Conservation (phyloP, 2,113 vertebrate genomes). For the Glaucomys volans region DNA sequence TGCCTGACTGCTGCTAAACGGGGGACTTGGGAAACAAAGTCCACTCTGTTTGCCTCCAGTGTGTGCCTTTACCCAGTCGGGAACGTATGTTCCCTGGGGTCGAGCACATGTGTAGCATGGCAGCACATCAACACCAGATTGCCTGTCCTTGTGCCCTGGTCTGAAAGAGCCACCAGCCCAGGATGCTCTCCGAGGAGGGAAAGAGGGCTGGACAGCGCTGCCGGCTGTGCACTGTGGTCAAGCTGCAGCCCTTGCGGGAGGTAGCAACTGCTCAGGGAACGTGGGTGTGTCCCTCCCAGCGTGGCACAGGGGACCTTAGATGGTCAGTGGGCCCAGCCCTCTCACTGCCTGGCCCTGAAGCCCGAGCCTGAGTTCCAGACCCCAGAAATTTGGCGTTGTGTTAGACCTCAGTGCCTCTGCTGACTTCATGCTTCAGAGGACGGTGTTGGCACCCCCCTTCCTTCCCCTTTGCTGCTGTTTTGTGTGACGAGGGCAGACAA, state of each 20-base stretch:
- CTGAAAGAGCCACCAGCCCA: not conserved
- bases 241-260: no score
- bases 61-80: no score
- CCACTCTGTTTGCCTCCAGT: not conserved
- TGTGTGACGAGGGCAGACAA: not conserved
- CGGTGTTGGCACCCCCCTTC: fast-evolving
- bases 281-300: no score
- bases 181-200: not conserved
- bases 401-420: not conserved
- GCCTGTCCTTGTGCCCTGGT: not conserved
- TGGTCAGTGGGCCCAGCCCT: not conserved
- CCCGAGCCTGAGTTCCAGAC: not conserved
- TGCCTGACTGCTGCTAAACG: not conserved
- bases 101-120: no score
- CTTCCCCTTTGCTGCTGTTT: not conserved
- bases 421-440: no score
- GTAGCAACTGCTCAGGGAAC: no score
- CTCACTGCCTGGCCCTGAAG: not conserved
- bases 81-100: not conserved
- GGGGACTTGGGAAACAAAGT: not conserved
- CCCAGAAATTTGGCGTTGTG: not conserved
- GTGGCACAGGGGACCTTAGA: not conserved
- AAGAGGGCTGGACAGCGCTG: not conserved
- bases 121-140: not conserved
- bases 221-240: no score